phyloP scores from a whole-genome alignment of 2,888 invertebrate genomes.

The Leucophora obtusa region DNA sequence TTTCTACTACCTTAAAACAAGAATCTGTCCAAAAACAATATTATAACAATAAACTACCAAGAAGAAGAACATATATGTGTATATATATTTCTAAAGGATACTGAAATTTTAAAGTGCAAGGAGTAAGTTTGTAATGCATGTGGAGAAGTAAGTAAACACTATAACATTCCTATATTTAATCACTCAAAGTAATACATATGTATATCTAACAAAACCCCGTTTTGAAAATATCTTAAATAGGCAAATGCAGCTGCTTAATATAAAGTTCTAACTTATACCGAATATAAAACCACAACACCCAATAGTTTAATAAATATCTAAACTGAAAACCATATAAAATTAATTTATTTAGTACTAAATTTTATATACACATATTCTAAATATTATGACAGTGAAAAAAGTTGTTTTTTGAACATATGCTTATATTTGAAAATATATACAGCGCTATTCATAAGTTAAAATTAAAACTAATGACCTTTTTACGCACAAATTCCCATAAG shows the following conservation, averaged over 20 bases:
- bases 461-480: no score
- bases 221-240: neutral
- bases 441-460: no score
- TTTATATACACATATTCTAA: neutral
- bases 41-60: neutral
- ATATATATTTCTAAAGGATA: neutral
- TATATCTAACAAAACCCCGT: neutral
- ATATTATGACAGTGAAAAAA: neutral
- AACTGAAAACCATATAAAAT: no score
- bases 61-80: no score
- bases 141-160: neutral
- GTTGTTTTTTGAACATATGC: no score
- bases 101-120: neutral
- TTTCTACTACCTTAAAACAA: constrained; percentile 78
- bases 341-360: no score
- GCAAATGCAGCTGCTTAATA: neutral
- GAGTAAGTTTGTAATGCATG: neutral
- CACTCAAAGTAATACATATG: neutral
- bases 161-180: neutral
- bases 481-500: no score
- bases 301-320: no score
- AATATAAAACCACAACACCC: neutral
- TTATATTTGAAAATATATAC: no score
- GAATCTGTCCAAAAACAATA: constrained; percentile 76
- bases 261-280: neutral